These are phyloP conservation scores for Drosophila pseudoananassae DNA, from an alignment of 1,140 invertebrate species.

Conservation along the genomic window DNA sequence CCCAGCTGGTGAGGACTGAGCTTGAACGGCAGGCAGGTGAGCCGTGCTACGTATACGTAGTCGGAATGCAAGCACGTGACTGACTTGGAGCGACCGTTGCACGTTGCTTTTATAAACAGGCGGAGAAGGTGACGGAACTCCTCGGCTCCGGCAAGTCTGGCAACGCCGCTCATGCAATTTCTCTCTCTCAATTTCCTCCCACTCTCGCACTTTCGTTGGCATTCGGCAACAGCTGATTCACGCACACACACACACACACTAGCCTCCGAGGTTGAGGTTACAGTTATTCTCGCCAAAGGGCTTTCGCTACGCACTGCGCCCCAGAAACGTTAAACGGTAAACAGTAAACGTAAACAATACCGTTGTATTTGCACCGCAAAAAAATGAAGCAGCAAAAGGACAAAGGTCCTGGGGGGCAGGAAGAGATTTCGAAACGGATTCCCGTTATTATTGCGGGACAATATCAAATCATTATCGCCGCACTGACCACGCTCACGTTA, in stretches of 20 bases:
- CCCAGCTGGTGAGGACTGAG: conserved; percentile 38
- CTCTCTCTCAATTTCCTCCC: conserved; percentile 21
- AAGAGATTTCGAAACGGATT: background rate
- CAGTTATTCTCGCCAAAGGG: conserved; percentile 5
- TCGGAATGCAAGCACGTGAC: conserved; percentile 77
- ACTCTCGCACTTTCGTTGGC: conserved; percentile 17
- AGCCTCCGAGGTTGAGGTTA: conserved; percentile 35
- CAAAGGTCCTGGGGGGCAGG: background rate
- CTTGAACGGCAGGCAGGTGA: conserved; percentile 25
- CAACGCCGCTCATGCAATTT: conserved; percentile 60
- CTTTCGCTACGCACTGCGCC: background rate
- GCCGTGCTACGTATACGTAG: conserved; percentile 52
- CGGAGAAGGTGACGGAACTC: background rate
- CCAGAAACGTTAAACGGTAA: conserved; percentile 1
- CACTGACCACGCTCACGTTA: conserved; percentile 72
- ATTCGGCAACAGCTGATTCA: conserved; percentile 63
- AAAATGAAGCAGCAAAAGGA: background rate
- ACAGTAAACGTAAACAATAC: conserved; percentile 1
- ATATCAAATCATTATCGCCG: conserved; percentile 33
- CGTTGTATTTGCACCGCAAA: background rate
- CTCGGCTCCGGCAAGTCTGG: conserved; percentile 45
- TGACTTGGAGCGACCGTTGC: conserved; percentile 61
- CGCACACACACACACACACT: background rate
- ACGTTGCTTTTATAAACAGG: conserved; percentile 76
- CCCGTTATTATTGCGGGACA: background rate